Evolutionary conservation across 2,113 vertebrate species (phyloP), one percentile per base, ranked within the genome.

Genomic region (Sciurus niger): DNA sequence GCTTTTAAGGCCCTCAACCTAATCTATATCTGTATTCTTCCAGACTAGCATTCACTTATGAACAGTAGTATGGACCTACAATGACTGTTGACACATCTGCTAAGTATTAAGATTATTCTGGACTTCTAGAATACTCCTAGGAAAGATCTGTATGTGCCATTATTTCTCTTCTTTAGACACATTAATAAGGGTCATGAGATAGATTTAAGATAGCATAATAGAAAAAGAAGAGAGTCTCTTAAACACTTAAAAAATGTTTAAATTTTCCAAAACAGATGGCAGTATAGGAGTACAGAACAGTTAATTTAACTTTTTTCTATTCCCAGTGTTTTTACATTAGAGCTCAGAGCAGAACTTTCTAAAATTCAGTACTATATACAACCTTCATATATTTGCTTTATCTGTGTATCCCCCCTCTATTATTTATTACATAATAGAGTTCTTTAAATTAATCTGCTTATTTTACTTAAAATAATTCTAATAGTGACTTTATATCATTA

Each of bases 191-290:
- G 6, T 67, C 37, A 60, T 13, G 22, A 79, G 40, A 51, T 53
- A 82, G 46, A 43, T 55, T 89, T 70, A 79, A 94, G 53, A 53
- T 32, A 84, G 74, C 7, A 6, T 25, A 55, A 92, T 0, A 91
- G 82, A 65, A 83, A 91, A 87, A 24, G 55, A 88, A 82, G 51
- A 93, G 6, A 95, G 34, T 2, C 4, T 90, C 30, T 88, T 60
- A 67, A 82, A 90, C 12, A 85, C 90, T 60, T 30, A 84, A 94
- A 95, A 68, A 90, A 92, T 51, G 14, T 53, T 80, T 94, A 58
- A 60, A 46, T 34, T 80, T 89, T 94, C 51, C 16, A 85, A 84
- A 85, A 51, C 20, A 93, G 34, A 43, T 17, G 25, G 77, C 7
- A 77, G 43, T 1, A 58, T 8, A 20, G 25, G 11, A 92, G 30